Percentiles rank a stretch among this genome's conserved stretches.
These are phyloP conservation scores for Clarias gariepinus DNA, from an alignment of 2,113 vertebrate species.

Conservation along the genomic window DNA sequence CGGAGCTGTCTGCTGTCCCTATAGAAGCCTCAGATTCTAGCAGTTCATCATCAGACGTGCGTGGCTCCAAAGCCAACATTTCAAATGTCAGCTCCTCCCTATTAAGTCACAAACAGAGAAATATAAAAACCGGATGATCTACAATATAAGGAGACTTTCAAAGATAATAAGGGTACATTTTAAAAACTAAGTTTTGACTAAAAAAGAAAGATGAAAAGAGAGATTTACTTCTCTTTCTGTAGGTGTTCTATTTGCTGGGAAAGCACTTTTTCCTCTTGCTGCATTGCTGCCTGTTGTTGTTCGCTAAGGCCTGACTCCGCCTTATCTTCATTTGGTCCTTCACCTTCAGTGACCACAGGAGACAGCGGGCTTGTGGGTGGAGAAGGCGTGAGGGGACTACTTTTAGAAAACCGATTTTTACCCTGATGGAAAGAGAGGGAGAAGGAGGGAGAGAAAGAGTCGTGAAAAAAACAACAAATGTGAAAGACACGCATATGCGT, in stretches of 20 bases:
- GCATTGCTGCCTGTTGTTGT: constrained; percentile 87
- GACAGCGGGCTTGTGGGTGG: constrained; percentile 74
- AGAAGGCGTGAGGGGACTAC: constrained; percentile 68
- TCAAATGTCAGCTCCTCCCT: constrained; percentile 93
- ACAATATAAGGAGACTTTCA: background rate
- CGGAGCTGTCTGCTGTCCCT: constrained; percentile 89
- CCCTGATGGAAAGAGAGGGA: constrained; percentile 69
- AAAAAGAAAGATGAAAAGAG: background rate
- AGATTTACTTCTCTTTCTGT: constrained; percentile 90
- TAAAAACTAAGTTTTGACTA: background rate
- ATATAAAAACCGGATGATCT: background rate
- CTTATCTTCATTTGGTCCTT: constrained; percentile 70
- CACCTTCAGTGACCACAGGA: constrained; percentile 71
- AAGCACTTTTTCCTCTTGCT: constrained; percentile 89
- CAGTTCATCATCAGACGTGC: constrained; percentile 88
- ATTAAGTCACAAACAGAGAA: constrained; percentile 34
- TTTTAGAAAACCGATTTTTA: constrained; percentile 74
- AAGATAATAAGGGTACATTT: background rate
- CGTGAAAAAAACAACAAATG: background rate
- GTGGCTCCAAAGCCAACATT: constrained; percentile 89
- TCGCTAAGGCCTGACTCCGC: constrained; percentile 77
- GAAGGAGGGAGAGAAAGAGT: background rate
- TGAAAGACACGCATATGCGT: background rate
- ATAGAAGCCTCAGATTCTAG: constrained; percentile 92
- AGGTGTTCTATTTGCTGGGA: constrained; percentile 90